Evolutionary conservation across 2,888 invertebrate species (phyloP).

Genomic region (Cataglyphis livida): DNA sequence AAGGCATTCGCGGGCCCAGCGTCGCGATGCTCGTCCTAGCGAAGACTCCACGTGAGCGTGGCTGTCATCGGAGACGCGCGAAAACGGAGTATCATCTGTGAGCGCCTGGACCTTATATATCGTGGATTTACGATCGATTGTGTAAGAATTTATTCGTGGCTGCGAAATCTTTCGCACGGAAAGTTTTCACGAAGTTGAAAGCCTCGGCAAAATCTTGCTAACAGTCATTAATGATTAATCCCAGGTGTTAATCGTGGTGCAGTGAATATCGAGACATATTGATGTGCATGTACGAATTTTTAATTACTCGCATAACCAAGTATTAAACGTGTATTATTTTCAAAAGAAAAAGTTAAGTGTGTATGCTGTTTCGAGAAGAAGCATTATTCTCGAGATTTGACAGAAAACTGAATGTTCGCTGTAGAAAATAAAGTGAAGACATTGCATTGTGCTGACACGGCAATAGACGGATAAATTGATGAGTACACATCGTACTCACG

Average conservation of each 20-base stretch:
- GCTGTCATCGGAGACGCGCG: slow-evolving; percentile 51
- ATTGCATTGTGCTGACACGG: background rate
- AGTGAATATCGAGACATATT: slow-evolving; percentile 10
- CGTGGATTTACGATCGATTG: slow-evolving; percentile 8
- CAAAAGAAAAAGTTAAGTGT: background rate
- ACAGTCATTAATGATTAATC: slow-evolving; percentile 10
- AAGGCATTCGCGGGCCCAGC: slow-evolving; percentile 50
- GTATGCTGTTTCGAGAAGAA: background rate
- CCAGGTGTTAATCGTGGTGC: slow-evolving; percentile 30
- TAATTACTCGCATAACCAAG: slow-evolving; percentile 1
- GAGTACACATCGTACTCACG: background rate
- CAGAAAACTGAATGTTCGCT: background rate
- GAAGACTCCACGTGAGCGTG: slow-evolving; percentile 65
- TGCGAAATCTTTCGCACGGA: background rate
- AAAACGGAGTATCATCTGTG: slow-evolving; percentile 3
- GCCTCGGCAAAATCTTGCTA: background rate
- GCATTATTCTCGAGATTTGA: background rate
- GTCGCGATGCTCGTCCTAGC: slow-evolving; percentile 54
- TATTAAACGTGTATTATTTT: slow-evolving; percentile 13
- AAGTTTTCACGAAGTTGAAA: background rate
- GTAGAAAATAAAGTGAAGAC: background rate
- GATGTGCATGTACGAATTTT: background rate
- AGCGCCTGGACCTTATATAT: slow-evolving; percentile 7
- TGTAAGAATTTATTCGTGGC: background rate
- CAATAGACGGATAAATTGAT: slow-evolving; percentile 6